Percentiles rank a stretch among this genome's conserved stretches.
Evolutionary conservation across 1,140 invertebrate species (phyloP).

Genomic region (Drosophila ercepeae): DNA sequence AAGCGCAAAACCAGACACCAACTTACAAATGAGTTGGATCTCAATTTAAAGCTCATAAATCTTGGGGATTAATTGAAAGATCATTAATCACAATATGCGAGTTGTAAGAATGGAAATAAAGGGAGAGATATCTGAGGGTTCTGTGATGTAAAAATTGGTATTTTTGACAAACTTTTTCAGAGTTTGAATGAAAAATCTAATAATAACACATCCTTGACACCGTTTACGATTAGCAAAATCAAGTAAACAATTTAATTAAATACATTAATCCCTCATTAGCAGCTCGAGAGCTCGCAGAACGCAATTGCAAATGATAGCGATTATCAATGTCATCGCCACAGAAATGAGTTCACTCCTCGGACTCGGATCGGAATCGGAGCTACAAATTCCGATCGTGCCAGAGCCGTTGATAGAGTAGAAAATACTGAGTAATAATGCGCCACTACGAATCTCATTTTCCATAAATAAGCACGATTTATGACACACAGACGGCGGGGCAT

Average conservation of each 20-base stretch:
- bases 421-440: constrained; percentile 33
- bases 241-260: constrained; percentile 54
- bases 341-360: constrained; percentile 45
- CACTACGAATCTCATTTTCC: constrained; percentile 73
- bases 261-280: constrained; percentile 6
- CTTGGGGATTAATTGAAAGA: constrained; percentile 39
- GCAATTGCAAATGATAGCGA: constrained; percentile 26
- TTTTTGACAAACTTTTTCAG: not conserved
- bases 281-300: not conserved
- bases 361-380: constrained; percentile 3
- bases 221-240: constrained; percentile 14
- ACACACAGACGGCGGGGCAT: constrained; percentile 29
- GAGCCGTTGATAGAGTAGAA: constrained; percentile 20
- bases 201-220: not conserved
- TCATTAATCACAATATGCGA: constrained; percentile 52
- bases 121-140: not conserved
- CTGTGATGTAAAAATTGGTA: no score
- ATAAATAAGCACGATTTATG: constrained; percentile 73
- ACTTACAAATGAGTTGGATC: constrained; percentile 62
- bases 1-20: constrained; percentile 11
- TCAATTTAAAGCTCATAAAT: constrained; percentile 69
- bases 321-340: constrained; percentile 71
- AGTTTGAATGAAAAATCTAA: not conserved
- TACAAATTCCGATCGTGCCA: constrained; percentile 62
- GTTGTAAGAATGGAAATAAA: constrained; percentile 1